Evolutionary conservation across 2,888 invertebrate genomes (phyloP).

Genomic region (Antheraea yamamai): DNA sequence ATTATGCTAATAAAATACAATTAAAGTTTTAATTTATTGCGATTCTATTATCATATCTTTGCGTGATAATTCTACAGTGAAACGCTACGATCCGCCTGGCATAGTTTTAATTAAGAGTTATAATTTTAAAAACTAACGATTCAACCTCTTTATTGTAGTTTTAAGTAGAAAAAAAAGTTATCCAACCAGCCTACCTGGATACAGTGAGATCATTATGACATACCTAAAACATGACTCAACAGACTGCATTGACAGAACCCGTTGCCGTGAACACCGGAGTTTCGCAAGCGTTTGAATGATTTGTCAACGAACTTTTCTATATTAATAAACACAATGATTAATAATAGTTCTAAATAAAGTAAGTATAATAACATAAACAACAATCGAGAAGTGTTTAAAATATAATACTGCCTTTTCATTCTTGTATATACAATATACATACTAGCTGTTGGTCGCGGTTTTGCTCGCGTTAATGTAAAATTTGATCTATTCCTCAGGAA

Average conservation of each 20-base stretch:
- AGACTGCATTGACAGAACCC: slow-evolving; percentile 39
- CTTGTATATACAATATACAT: too few relatives aligned
- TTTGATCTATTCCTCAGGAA: too few relatives aligned
- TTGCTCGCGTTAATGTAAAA: too few relatives aligned
- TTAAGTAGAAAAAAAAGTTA: slow-evolving; percentile 1
- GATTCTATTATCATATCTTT: not conserved
- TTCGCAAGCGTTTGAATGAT: slow-evolving; percentile 24
- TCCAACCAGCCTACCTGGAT: slow-evolving; percentile 35
- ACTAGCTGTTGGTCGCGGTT: too few relatives aligned
- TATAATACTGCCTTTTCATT: too few relatives aligned
- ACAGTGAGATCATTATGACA: slow-evolving; percentile 51
- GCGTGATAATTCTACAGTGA: not conserved
- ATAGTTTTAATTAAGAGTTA: not conserved
- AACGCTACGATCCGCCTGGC: not conserved
- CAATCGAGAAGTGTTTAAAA: too few relatives aligned
- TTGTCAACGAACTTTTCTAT: not conserved
- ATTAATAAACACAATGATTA: too few relatives aligned
- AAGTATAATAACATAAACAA: too few relatives aligned
- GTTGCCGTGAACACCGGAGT: slow-evolving; percentile 31
- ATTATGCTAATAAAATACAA: slow-evolving; percentile 3
- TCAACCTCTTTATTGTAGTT: not conserved
- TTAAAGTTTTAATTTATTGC: not conserved
- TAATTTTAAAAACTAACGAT: not conserved
- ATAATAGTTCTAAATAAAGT: too few relatives aligned
- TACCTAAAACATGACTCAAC: slow-evolving; percentile 52